A percentile compares a stretch with the other conserved stretches of the same genome.
Conservation (phyloP, 1,140 invertebrate genomes). For the Drosophila mayri region DNA sequence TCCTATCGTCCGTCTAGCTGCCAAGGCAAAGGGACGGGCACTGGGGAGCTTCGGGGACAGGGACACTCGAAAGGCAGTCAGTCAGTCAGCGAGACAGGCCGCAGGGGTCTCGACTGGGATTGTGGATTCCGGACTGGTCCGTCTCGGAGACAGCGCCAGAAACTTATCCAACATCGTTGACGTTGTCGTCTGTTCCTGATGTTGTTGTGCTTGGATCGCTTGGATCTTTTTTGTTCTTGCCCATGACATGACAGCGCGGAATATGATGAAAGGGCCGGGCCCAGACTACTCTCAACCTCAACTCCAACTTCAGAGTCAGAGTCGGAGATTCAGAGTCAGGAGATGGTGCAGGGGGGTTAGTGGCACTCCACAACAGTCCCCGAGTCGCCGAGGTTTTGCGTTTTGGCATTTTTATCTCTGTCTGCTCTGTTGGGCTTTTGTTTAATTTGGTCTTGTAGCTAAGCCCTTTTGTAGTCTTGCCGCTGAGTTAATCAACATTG, state of each 20-base stretch:
- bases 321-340: conserved; percentile 35
- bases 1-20: conserved; percentile 54
- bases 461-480: conserved; percentile 75
- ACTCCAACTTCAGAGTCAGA: background rate
- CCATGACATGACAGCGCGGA: conserved; percentile 79
- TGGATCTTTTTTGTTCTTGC: conserved; percentile 58
- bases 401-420: conserved; percentile 58
- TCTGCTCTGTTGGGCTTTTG: conserved; percentile 55
- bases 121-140: conserved; percentile 36
- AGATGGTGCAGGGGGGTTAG: conserved; percentile 22
- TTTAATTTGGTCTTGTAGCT: conserved; percentile 73
- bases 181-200: conserved; percentile 66
- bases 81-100: conserved; percentile 45
- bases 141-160: conserved; percentile 65
- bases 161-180: conserved; percentile 79
- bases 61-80: conserved; percentile 46
- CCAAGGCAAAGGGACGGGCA: conserved; percentile 6
- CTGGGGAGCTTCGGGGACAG: background rate
- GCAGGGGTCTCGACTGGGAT: conserved; percentile 40
- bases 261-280: conserved; percentile 76
- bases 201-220: conserved; percentile 18
- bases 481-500: conserved; percentile 78
- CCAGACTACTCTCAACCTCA: conserved; percentile 15
- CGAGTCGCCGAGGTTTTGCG: conserved; percentile 38
- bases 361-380: conserved; percentile 29